Evolutionary conservation across 2,888 invertebrate genomes (phyloP), one percentile per base, ranked within the genome.

Genomic region (Volucella inanis): DNA sequence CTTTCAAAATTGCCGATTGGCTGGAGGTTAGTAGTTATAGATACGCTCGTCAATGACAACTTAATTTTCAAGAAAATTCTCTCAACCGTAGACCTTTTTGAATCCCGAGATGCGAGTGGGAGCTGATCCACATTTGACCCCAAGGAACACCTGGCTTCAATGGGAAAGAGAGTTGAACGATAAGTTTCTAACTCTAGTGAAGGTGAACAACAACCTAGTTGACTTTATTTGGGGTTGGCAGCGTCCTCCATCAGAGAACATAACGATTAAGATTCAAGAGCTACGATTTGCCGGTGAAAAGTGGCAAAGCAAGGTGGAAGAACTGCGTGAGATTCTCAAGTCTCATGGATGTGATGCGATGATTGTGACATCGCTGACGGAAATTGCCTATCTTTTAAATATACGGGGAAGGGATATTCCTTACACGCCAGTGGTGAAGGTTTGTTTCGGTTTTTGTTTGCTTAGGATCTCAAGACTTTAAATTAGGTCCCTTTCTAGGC

Each of bases 371-470:
- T 96, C 97, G 0, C 92, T 98, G 71, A 97, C 98, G 88, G 98
- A 98, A 91, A 95, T 96, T 55, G 97, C 97, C 0, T 98, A 98
- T 96, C 92, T 98, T 43, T 93, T 98, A 45, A 98, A 98, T 91
- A 94, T 98, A 15, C 94, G 98, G n/a, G 98, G 97, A 0, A 93
- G 94, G 75, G 98, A 98, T 92, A 93, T 97, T 86, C 95, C 96
- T 0, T 95, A 95, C 90, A 96, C 96, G 0, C 97, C 98, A 0
- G 94, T 97, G 15, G 93, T 97, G 9, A 95, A 95, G 89, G 95
- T 96, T 50, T 49, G 0, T 10, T 12, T 31, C 6, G 31, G 31
- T 31, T 31, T 3, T 31, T 31, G 6, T 31, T 31, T 31, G 31
- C 2, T 31, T 31, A 31, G 6, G 6, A 31, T 31, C 31, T 31